Conservation (phyloP, 2,797 vertebrate species). For the Oreochromis grahami region DNA sequence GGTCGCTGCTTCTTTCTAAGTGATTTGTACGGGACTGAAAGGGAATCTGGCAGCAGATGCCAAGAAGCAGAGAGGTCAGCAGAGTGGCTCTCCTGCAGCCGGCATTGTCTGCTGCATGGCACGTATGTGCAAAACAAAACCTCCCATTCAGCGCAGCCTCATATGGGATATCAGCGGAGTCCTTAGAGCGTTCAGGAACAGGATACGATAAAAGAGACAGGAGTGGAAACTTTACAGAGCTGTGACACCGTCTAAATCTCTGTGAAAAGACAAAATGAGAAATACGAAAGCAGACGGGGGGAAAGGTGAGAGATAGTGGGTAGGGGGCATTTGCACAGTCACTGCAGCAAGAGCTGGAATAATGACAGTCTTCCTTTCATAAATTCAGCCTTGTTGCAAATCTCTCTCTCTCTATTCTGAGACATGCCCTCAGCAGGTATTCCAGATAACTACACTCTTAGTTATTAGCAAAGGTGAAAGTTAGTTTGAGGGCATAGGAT, state of each 20-base stretch:
- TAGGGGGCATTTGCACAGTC: conserved; percentile 28
- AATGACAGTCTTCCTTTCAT: conserved; percentile 43
- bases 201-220: neutral
- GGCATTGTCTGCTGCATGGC: conserved; percentile 40
- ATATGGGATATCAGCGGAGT: conserved; percentile 34
- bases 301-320: conserved; percentile 7
- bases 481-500: conserved; percentile 59
- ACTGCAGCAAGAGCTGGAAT: conserved; percentile 16
- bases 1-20: conserved; percentile 16
- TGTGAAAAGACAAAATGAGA: conserved; percentile 22
- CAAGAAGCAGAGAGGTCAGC: conserved; percentile 8
- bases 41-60: conserved; percentile 66
- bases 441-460: conserved; percentile 48
- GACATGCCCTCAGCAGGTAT: conserved; percentile 57
- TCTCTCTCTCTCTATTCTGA: conserved; percentile 47
- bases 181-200: conserved; percentile 5
- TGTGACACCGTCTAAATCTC: neutral
- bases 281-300: neutral
- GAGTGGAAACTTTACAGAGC: neutral
- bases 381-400: conserved; percentile 51
- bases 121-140: conserved; percentile 54
- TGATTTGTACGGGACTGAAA: conserved; percentile 57
- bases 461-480: conserved; percentile 65
- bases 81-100: conserved; percentile 29
- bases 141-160: conserved; percentile 54